Base-by-base conservation (phyloP, 2,113 vertebrate genomes). In the Dissostichus mawsoni region DNA sequence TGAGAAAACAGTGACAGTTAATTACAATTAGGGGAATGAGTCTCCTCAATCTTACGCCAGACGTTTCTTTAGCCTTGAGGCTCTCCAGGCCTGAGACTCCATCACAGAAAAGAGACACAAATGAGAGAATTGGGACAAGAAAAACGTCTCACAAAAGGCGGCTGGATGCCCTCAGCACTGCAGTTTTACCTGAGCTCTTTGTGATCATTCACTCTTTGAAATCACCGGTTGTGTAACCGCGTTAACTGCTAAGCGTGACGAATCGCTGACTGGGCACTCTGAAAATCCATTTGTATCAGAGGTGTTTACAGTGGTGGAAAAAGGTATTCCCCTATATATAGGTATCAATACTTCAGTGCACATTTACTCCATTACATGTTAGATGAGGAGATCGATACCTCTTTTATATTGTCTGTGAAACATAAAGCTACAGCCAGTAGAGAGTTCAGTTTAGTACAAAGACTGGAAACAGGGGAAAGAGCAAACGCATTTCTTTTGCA, bases 1-100 rank as follows among this genome's bases (percentile, higher is more conserved):
- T 25, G 7, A 58, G 12, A 72, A 85, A 83, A 78, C 16, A 41
- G 68, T 71, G 84, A 80, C 78, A 78, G 72, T 91, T 91, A 91
- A 92, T 90, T 92, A 92, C 82, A 89, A 91, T 89, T 77, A 88
- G 73, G 71, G 52, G 45, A 84, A 84, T 73, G 85, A 64, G 66
- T 81, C 70, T 74, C 74, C 56, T 89, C 74, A 55, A 83, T 90
- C 82, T 90, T 61, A 23, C 7, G 4, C 29, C 55, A 75, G 79
- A 74, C 70, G 77, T 76, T 74, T 69, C 71, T 76, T 62, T 51
- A 69, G 82, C 85, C 82, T 70, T 5, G 1, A 82, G 90, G 74
- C 29, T n/a, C 69, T 73, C 64, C 51, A 44, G 63, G 61, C 65
- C 84, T 36, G 51, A 11, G 59, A 73, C 63, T 91, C 85, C 51